Conservation (phyloP, 2,888 invertebrate genomes). For the Nomada hirtipes region DNA sequence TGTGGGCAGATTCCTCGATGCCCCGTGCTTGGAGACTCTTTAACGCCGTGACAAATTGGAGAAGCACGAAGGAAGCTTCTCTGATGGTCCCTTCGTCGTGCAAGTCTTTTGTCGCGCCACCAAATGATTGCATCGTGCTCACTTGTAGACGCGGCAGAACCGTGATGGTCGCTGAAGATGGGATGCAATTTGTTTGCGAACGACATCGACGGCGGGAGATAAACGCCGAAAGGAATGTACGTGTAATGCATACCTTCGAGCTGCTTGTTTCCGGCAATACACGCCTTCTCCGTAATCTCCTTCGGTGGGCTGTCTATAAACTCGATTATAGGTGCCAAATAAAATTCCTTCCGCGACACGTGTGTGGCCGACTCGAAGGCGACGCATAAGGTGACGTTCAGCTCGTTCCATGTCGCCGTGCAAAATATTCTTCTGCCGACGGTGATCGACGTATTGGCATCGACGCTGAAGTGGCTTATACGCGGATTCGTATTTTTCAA, state of each 20-base stretch:
- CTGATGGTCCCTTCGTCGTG: conserved; percentile 85
- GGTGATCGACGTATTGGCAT: conserved; percentile 84
- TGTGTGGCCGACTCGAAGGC: conserved; percentile 88
- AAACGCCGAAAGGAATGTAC: not conserved
- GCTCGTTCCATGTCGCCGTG: conserved; percentile 89
- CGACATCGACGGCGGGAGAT: not conserved
- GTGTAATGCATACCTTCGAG: conserved; percentile 86
- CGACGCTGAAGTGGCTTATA: conserved; percentile 90
- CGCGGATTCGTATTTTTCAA: conserved; percentile 90
- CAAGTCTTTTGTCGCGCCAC: conserved; percentile 85
- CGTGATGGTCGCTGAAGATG: conserved; percentile 89
- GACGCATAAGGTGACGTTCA: conserved; percentile 85
- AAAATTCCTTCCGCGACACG: conserved; percentile 87
- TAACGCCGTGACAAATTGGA: conserved; percentile 92
- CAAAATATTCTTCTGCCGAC: conserved; percentile 91
- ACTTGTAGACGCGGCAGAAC: conserved; percentile 91
- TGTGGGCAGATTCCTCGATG: conserved; percentile 91
- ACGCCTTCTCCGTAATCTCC: conserved; percentile 86
- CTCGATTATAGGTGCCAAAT: conserved; percentile 91
- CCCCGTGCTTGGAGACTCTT: conserved; percentile 93
- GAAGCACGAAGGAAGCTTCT: conserved; percentile 91
- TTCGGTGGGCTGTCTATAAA: conserved; percentile 92
- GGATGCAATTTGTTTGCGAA: not conserved
- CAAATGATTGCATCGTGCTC: conserved; percentile 90
- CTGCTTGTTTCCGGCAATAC: conserved; percentile 86